Evolutionary conservation across 2,113 vertebrate species (phyloP), one percentile per base, ranked within the genome.

Genomic region (Brienomyrus longianalis): DNA sequence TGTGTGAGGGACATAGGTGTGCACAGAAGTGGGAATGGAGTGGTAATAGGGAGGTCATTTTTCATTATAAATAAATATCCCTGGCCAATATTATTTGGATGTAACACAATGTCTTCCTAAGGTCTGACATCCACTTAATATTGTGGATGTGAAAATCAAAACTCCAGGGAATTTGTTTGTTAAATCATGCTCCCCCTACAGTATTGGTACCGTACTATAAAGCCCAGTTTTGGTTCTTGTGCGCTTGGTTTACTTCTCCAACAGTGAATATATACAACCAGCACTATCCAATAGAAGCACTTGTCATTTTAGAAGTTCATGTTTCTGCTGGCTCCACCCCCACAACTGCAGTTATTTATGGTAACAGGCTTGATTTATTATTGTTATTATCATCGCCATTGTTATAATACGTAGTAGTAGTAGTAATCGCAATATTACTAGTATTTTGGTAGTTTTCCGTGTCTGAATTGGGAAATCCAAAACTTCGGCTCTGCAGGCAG

Each of bases 51-150:
- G 23, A 35, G 17, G 27, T 52, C n/a, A 54, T 56, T 87, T 35
- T 39, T 87, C 27, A 47, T 70, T 88, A n/a, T 88, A 39, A 74
- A 70, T 70, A 88, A 88, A 74, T 70, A 50, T 88, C 56, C 87
- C 23, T 88, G 27, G 39, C 56, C 15, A 23, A 31, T 23, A 45
- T 59, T 31, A 43, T 59, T 59, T 88, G 52, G 1, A 56, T 87
- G n/a, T 3, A 87, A 19, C n/a, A 88, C 31, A 88, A 21, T 59
- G 27, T 31, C 31, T 59, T 17, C 15, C 62, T 59, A 21, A 52
- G 51, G n/a, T 54, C 85, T 35, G 85, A 52, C 51, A 35, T 52
- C 50, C 9, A 54, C 7, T 86, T 86, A 11, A 47, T 31, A 15
- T 5, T 54, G 52, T 86, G n/a, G n/a, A 86, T 6, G 51, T 15